Percentiles rank a stretch among this genome's conserved stretches.
Evolutionary conservation across 1,140 invertebrate genomes (phyloP).

Genomic region (Calephelis nemesis): DNA sequence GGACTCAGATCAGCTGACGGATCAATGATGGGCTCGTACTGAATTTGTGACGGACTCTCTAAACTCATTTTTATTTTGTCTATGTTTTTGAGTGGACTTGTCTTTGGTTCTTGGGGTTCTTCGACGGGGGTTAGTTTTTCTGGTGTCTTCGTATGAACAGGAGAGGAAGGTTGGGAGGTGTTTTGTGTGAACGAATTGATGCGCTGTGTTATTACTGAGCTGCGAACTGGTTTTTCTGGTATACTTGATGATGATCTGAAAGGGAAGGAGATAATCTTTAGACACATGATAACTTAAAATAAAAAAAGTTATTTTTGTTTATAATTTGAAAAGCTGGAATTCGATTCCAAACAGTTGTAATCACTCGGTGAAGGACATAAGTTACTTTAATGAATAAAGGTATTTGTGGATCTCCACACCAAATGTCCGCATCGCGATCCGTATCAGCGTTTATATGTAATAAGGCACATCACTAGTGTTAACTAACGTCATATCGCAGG

Average conservation of each 20-base stretch:
- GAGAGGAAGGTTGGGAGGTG: constrained; percentile 44
- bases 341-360: too few species aligned
- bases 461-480: too few species aligned
- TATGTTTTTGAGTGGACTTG: constrained; percentile 74
- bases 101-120: constrained; percentile 50
- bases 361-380: too few species aligned
- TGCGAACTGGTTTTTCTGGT: constrained; percentile 82
- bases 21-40: constrained; percentile 73
- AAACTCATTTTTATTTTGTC: constrained; percentile 76
- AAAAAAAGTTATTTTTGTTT: too few species aligned
- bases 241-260: constrained; percentile 66
- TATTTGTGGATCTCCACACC: too few species aligned
- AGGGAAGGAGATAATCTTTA: constrained; percentile 13
- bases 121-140: constrained; percentile 25
- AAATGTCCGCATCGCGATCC: too few species aligned
- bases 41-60: constrained; percentile 75
- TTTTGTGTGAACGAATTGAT: constrained; percentile 76
- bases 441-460: too few species aligned
- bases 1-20: constrained; percentile 63
- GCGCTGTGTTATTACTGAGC: constrained; percentile 81
- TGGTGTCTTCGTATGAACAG: constrained; percentile 29
- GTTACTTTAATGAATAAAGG: too few species aligned
- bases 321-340: too few species aligned
- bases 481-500: too few species aligned
- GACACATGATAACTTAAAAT: background rate